Conservation (phyloP, 2,888 invertebrate species). For the Acanthosepion lycidas region DNA sequence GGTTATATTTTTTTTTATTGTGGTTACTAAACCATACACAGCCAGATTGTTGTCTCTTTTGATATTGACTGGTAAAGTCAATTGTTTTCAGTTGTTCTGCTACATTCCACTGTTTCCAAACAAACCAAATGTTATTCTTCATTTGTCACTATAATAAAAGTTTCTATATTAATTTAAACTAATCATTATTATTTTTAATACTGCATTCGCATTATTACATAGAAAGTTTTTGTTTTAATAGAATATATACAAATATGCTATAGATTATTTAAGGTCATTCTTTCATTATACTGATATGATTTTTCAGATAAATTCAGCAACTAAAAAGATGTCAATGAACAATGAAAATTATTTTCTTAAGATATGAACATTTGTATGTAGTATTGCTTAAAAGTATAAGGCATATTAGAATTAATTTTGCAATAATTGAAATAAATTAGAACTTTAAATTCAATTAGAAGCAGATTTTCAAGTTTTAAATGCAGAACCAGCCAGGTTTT, state of each 20-base stretch:
- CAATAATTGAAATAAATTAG: not conserved
- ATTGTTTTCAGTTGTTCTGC: too few species aligned
- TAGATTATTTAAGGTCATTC: not conserved
- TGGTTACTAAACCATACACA: too few species aligned
- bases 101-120: too few species aligned
- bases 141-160: not conserved
- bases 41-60: too few species aligned
- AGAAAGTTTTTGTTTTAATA: not conserved
- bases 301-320: not conserved
- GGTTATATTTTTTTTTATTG: too few species aligned
- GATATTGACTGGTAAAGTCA: too few species aligned
- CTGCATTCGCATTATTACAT: not conserved
- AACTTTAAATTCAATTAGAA: not conserved
- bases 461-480: conserved; percentile 33
- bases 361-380: not conserved
- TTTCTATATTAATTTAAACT: not conserved
- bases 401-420: not conserved
- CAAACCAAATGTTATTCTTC: too few species aligned
- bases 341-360: too few species aligned
- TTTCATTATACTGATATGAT: not conserved
- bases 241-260: not conserved
- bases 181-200: not conserved
- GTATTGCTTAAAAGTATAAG: not conserved
- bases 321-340: not conserved
- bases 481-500: conserved; percentile 33